phyloP scores from a whole-genome alignment of 2,113 vertebrate genomes.

The Eubucco bourcierii region DNA sequence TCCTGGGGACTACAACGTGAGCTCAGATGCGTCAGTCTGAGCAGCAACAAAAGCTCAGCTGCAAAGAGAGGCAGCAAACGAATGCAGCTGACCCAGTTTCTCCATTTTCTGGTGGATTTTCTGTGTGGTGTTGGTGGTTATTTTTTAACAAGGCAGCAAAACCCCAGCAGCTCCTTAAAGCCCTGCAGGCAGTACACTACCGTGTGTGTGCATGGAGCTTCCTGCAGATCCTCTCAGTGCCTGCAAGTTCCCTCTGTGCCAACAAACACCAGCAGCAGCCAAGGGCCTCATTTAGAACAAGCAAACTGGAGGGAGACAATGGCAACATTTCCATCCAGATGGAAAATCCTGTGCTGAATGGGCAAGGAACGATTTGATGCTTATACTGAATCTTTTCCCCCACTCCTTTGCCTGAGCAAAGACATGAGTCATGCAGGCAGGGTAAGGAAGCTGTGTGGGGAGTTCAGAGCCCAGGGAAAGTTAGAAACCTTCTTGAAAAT shows the following conservation, averaged over 20 bases:
- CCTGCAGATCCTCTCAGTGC: background rate
- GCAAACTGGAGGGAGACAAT: background rate
- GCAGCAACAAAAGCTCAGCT: constrained; percentile 48
- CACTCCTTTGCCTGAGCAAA: background rate
- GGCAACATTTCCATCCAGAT: background rate
- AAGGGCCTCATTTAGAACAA: background rate
- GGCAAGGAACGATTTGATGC: background rate
- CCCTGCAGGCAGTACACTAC: background rate
- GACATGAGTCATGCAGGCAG: background rate
- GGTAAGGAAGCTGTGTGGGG: background rate
- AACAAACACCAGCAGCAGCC: background rate
- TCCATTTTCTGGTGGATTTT: background rate
- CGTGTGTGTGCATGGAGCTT: background rate
- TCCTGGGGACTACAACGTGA: background rate
- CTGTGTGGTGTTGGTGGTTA: background rate
- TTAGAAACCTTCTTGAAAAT: background rate
- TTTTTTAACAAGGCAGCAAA: background rate
- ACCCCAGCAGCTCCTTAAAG: constrained; percentile 1
- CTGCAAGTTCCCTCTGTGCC: background rate
- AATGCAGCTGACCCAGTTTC: constrained; percentile 62
- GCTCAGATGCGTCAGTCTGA: constrained; percentile 4
- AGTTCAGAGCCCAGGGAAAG: background rate
- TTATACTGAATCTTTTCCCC: background rate
- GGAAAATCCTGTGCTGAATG: background rate
- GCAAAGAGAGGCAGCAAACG: background rate